Conservation (phyloP, 2,888 invertebrate species). For the Mystacides longicornis region DNA sequence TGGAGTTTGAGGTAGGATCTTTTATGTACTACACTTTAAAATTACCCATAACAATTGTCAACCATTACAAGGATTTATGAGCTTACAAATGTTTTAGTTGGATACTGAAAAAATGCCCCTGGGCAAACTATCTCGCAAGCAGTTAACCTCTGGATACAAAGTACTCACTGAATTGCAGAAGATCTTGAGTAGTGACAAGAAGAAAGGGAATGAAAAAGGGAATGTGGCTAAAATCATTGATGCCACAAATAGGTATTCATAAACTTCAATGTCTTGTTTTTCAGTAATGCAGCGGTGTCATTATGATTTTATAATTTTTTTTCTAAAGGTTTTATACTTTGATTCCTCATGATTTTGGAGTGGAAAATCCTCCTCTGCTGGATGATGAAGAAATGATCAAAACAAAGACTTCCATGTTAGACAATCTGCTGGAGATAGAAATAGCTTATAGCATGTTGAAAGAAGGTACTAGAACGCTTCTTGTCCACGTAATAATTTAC, state of each 20-base stretch:
- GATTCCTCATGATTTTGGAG: slow-evolving; percentile 92
- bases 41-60: no score
- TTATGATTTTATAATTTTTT: neutral
- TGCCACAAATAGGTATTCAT: slow-evolving; percentile 64
- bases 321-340: slow-evolving; percentile 75
- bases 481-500: no score
- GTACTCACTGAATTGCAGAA: slow-evolving; percentile 67
- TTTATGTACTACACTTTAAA: no score
- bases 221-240: slow-evolving; percentile 59
- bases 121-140: slow-evolving; percentile 87
- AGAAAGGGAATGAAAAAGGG: slow-evolving; percentile 32
- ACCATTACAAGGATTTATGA: neutral
- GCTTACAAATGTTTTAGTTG: slow-evolving; percentile 42
- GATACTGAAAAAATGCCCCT: slow-evolving; percentile 98
- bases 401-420: slow-evolving; percentile 72
- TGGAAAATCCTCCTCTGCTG: slow-evolving; percentile 72
- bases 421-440: slow-evolving; percentile 89
- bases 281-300: neutral
- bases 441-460: slow-evolving; percentile 86
- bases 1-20: slow-evolving; percentile 88
- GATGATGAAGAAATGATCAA: slow-evolving; percentile 66
- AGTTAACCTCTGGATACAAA: slow-evolving; percentile 78
- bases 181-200: slow-evolving; percentile 45
- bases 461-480: slow-evolving; percentile 41
- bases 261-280: neutral